Evolutionary conservation across 1,140 invertebrate genomes (phyloP).

Genomic region (Trialeurodes vaporariorum): DNA sequence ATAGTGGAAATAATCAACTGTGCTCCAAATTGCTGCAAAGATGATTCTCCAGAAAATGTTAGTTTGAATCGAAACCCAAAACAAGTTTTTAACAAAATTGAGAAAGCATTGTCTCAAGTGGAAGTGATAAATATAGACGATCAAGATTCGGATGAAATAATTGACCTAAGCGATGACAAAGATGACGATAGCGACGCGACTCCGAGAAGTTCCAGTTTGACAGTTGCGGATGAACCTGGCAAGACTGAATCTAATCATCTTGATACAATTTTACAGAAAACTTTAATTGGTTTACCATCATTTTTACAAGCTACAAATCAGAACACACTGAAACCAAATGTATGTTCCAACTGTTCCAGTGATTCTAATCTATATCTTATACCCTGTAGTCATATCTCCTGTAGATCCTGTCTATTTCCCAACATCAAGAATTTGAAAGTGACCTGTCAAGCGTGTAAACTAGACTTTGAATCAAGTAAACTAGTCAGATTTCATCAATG

Average conservation of each 20-base stretch:
- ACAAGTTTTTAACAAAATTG: not conserved
- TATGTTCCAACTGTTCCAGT: conserved; percentile 29
- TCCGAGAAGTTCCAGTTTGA: not conserved
- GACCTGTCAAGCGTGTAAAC: conserved; percentile 8
- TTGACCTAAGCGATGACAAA: conserved; percentile 4
- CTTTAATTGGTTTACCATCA: conserved; percentile 24
- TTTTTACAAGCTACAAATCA: conserved; percentile 18
- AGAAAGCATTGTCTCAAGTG: conserved; percentile 1
- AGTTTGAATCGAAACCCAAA: not conserved
- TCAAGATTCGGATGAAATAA: not conserved
- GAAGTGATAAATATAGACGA: conserved; percentile 7
- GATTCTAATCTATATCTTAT: conserved; percentile 33
- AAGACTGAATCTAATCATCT: conserved; percentile 12
- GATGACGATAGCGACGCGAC: not conserved
- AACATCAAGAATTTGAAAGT: conserved; percentile 11
- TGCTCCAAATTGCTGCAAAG: not conserved
- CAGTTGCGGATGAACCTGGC: not conserved
- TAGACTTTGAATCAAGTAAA: conserved; percentile 2
- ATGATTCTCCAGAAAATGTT: not conserved
- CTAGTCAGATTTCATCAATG: conserved; percentile 4
- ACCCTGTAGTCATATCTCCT: conserved; percentile 37
- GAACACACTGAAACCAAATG: conserved; percentile 5
- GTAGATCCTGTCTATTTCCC: conserved; percentile 25
- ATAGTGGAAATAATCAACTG: not conserved
- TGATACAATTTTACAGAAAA: conserved; percentile 18